Evolutionary conservation across 2,888 invertebrate species (phyloP).

Genomic region (Drepana falcataria): DNA sequence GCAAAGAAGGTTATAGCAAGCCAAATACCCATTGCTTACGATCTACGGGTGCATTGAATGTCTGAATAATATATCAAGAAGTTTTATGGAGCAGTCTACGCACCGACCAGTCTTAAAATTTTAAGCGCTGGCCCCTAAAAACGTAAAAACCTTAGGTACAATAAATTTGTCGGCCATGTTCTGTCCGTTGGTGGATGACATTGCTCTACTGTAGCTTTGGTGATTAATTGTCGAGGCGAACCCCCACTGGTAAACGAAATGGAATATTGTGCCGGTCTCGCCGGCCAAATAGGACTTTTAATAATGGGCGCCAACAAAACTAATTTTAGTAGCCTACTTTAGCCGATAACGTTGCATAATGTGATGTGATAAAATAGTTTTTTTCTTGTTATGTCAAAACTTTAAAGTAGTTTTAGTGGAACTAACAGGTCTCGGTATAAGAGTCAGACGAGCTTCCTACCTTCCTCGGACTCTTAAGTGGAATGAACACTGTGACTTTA

Average conservation of each 20-base stretch:
- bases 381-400: background rate
- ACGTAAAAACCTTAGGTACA: constrained; percentile 30
- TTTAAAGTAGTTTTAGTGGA: background rate
- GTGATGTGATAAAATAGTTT: constrained; percentile 6
- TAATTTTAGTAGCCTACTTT: constrained; percentile 50
- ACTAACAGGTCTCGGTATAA: too few species aligned
- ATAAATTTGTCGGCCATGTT: constrained; percentile 52
- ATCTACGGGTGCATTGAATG: too few species aligned
- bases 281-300: constrained; percentile 58
- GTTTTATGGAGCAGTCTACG: too few species aligned
- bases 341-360: constrained; percentile 31
- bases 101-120: background rate
- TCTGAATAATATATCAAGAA: too few species aligned
- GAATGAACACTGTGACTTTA: too few species aligned
- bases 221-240: constrained; percentile 75
- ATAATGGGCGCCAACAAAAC: constrained; percentile 61
- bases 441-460: too few species aligned
- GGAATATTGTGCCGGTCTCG: constrained; percentile 58
- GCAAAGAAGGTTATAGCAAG: too few species aligned
- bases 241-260: constrained; percentile 76
- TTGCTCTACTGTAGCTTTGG: constrained; percentile 50
- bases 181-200: constrained; percentile 69
- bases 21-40: too few species aligned
- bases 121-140: constrained; percentile 12
- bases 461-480: too few species aligned